A percentile compares a stretch with the other conserved stretches of the same genome.
Conservation (phyloP, 2,888 invertebrate species). For the Cataglyphis livida region DNA sequence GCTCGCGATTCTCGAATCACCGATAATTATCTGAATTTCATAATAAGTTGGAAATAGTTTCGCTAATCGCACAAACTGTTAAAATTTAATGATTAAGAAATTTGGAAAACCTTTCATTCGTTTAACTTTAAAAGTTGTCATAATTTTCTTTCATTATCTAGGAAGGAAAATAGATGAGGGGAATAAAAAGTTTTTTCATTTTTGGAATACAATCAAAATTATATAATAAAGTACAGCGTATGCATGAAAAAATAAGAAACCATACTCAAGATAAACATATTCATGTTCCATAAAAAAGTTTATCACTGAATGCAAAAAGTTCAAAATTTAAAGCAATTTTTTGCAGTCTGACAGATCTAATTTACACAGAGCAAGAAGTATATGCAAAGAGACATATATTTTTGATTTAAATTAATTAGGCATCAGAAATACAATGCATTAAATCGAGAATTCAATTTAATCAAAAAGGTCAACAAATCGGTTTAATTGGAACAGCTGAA, state of each 20-base stretch:
- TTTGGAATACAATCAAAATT: background rate
- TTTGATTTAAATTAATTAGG: background rate
- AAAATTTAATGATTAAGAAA: conserved; percentile 20
- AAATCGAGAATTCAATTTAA: conserved; percentile 25
- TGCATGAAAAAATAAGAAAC: background rate
- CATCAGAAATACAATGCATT: background rate
- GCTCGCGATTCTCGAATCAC: background rate
- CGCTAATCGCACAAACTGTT: background rate
- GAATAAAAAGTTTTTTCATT: background rate
- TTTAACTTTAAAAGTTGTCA: background rate
- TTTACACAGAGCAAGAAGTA: background rate
- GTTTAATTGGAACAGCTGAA: conserved; percentile 17
- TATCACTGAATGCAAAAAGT: background rate
- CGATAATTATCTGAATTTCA: conserved; percentile 8
- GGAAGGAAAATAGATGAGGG: background rate
- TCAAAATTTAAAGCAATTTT: background rate
- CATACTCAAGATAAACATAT: background rate
- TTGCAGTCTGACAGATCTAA: background rate
- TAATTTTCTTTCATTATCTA: background rate
- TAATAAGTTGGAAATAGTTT: conserved; percentile 24
- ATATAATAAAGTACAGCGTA: background rate
- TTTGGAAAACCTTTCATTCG: background rate
- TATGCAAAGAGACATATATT: background rate
- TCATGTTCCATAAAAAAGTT: background rate
- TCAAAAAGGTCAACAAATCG: conserved; percentile 12